Evolutionary conservation across 2,888 invertebrate genomes (phyloP).

Genomic region (Cryptus armator): DNA sequence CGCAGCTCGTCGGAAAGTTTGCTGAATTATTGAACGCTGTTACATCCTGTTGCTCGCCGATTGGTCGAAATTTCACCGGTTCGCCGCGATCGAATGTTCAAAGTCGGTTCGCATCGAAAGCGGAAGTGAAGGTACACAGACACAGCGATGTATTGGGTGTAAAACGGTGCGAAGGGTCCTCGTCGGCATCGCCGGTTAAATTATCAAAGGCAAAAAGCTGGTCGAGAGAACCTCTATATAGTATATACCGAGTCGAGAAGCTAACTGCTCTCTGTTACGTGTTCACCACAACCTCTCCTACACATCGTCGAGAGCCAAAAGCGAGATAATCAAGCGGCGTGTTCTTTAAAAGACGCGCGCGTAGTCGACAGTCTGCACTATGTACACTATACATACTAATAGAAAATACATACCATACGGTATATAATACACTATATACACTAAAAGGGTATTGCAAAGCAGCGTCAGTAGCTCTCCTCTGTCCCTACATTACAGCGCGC

Average conservation of each 20-base stretch:
- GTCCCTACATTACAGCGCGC: neutral
- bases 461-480: neutral
- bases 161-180: neutral
- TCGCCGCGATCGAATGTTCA: neutral
- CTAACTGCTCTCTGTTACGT: constrained; percentile 10
- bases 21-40: neutral
- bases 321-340: constrained; percentile 73
- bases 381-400: neutral
- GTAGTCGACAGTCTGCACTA: neutral
- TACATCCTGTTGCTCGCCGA: neutral
- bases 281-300: neutral
- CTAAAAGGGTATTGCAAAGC: constrained; percentile 7
- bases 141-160: neutral
- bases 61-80: neutral
- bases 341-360: constrained; percentile 70
- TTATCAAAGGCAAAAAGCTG: constrained; percentile 15
- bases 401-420: constrained; percentile 18
- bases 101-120: neutral
- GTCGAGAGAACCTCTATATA: neutral
- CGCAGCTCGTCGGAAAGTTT: constrained; percentile 6
- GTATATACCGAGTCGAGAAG: constrained; percentile 1
- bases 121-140: neutral
- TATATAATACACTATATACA: neutral
- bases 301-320: constrained; percentile 28
- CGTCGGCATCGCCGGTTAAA: constrained; percentile 8